phyloP scores from a whole-genome alignment of 2,888 invertebrate species.

The Machimus rusticus region DNA sequence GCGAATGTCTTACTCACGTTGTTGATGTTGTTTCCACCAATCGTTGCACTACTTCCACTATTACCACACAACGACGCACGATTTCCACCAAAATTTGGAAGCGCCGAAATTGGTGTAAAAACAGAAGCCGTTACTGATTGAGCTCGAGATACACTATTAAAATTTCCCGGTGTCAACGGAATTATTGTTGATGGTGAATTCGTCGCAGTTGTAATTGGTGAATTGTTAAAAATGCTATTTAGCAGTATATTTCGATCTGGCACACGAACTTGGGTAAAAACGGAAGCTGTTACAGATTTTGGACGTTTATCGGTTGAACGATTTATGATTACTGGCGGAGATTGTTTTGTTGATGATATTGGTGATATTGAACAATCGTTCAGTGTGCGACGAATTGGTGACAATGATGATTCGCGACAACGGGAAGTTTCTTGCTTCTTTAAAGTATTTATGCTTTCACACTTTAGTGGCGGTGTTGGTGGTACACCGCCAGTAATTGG shows the following conservation, averaged over 20 bases:
- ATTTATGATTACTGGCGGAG: neutral
- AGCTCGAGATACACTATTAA: constrained; percentile 52
- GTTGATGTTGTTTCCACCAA: constrained; percentile 10
- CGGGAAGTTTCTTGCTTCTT: constrained; percentile 25
- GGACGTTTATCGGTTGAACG: constrained; percentile 54
- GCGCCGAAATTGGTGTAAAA: constrained; percentile 53
- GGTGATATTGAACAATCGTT: constrained; percentile 48
- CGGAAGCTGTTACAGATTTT: constrained; percentile 61
- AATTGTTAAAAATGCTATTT: constrained; percentile 23
- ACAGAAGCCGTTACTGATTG: constrained; percentile 57
- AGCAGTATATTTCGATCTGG: constrained; percentile 37
- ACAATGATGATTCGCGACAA: constrained; percentile 47
- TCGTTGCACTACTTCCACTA: constrained; percentile 6
- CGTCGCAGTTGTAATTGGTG: constrained; percentile 36
- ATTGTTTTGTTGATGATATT: constrained; percentile 34
- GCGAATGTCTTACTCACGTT: constrained; percentile 43
- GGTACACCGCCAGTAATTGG: neutral
- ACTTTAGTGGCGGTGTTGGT: neutral
- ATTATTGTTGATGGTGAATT: constrained; percentile 14
- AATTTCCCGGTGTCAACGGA: neutral
- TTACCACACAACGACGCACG: neutral
- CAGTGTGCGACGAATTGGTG: constrained; percentile 50
- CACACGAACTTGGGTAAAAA: constrained; percentile 52
- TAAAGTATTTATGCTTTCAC: neutral
- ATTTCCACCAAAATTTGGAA: constrained; percentile 35